Evolutionary conservation across 2,113 vertebrate genomes (phyloP).

Genomic region (Callopanchax toddi): DNA sequence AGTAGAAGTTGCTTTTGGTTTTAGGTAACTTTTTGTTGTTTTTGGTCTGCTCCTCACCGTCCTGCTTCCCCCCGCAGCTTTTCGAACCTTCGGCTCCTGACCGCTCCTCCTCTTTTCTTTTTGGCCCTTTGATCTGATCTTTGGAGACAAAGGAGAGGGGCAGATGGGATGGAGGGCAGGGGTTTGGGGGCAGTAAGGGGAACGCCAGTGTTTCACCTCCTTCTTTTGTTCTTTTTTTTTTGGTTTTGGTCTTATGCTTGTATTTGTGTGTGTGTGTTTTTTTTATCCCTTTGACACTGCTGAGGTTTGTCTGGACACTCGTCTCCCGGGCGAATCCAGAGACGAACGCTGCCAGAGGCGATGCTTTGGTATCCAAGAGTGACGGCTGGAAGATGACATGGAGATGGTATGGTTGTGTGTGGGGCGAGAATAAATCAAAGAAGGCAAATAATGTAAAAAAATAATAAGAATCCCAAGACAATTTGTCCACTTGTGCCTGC

Average conservation of each 20-base stretch:
- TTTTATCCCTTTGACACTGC: constrained; percentile 66
- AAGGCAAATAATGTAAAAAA: constrained; percentile 33
- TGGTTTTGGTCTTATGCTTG: constrained; percentile 61
- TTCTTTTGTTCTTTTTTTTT: constrained; percentile 62
- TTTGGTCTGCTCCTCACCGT: constrained; percentile 71
- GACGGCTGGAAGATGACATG: constrained; percentile 59
- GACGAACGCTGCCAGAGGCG: constrained; percentile 63
- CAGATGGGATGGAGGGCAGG: constrained; percentile 71
- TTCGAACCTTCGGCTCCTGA: constrained; percentile 52
- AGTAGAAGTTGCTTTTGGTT: constrained; percentile 81
- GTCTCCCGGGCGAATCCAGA: constrained; percentile 67
- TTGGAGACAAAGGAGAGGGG: constrained; percentile 70
- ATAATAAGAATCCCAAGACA: constrained; percentile 8
- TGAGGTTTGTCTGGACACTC: constrained; percentile 79
- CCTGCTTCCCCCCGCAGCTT: constrained; percentile 57
- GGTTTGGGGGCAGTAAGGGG: constrained; percentile 64
- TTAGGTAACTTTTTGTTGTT: constrained; percentile 74
- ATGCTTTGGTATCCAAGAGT: constrained; percentile 77
- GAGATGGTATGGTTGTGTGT: neutral
- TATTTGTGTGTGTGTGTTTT: constrained; percentile 19
- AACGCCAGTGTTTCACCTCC: constrained; percentile 57
- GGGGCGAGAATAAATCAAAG: constrained; percentile 46
- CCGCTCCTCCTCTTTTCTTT: constrained; percentile 46
- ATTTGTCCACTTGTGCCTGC: constrained; percentile 11
- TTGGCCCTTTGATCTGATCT: constrained; percentile 70